Conservation (phyloP, 2,113 vertebrate species). For the Cottus gobio region DNA sequence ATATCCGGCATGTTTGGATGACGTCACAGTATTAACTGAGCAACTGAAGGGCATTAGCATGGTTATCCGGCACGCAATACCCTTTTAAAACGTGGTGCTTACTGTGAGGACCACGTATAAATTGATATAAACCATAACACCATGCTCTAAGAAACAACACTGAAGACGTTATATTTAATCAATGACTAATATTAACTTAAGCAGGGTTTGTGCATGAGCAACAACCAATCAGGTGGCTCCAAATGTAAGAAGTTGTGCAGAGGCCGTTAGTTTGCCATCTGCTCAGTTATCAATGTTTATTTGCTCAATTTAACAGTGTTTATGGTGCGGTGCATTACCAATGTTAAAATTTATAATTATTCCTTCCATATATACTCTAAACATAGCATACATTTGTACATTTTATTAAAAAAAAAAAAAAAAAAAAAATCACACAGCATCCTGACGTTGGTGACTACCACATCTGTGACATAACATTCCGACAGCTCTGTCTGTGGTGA, state of each 20-base stretch:
- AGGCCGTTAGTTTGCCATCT: too few species aligned
- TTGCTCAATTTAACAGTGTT: too few species aligned
- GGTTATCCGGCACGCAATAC: background rate
- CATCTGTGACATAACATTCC: background rate
- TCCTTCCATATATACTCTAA: too few species aligned
- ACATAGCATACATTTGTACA: too few species aligned
- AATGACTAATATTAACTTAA: background rate
- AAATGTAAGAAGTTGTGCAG: too few species aligned
- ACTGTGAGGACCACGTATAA: background rate
- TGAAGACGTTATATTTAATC: background rate
- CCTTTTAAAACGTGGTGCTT: background rate
- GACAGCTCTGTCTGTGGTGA: constrained; percentile 10
- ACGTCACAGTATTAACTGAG: constrained; percentile 29
- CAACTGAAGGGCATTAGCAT: background rate
- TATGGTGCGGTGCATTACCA: too few species aligned
- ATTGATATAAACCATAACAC: background rate
- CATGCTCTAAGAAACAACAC: background rate
- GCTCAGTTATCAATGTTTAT: too few species aligned
- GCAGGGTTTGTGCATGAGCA: too few species aligned
- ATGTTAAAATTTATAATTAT: too few species aligned
- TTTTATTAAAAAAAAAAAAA: too few species aligned
- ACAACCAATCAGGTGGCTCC: too few species aligned
- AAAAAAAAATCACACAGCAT: too few species aligned
- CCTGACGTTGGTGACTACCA: background rate
- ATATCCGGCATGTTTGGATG: constrained; percentile 27